Evolutionary conservation across 2,888 invertebrate genomes (phyloP), one percentile per base, ranked within the genome.

Genomic region (Ceratothoa steindachneri): DNA sequence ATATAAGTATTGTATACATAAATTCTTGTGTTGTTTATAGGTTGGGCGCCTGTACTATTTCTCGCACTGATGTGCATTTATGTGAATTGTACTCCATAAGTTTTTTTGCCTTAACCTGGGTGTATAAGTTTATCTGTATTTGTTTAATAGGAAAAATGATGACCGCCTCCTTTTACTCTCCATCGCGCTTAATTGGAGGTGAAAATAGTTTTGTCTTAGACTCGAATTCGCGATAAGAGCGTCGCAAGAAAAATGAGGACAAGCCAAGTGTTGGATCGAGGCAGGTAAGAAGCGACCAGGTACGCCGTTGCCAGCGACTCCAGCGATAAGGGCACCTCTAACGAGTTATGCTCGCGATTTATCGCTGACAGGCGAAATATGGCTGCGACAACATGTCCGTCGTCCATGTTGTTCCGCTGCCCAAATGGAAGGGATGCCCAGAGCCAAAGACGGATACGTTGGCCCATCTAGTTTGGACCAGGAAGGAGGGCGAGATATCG

Each of bases 211-310:
- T 60, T 60, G 60, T 60, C 60, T 24, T 12, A 3, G 24, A 24
- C 27, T 24, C 27, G 60, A 24, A 22, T 24, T 60, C 60, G n/a
- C n/a, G 60, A 60, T 60, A 60, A 60, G 60, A 15, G 27, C 12
- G 9, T 1, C 3, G 60, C 27, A 60, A 60, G 60, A 60, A 60
- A 60, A 60, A 60, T 60, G 60, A 60, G 1, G 60, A 60, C 60
- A 60, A 60, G 60, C 22, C n/a, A 24, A 60, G 60, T 60, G 60
- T 60, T 60, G 27, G 60, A 60, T 60, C 60, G 60, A 60, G 60
- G 60, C 60, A 60, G 60, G 60, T 60, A 60, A 60, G 60, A 60
- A 60, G 60, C 24, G 60, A 60, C n/a, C 60, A 60, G 60, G 60
- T 60, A 60, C 1, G 22, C 60, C 60, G 24, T 60, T 60, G 22